Base-by-base conservation (phyloP, 35 echinoderm and acorn worm genomes). In the Acanthaster planci region DNA sequence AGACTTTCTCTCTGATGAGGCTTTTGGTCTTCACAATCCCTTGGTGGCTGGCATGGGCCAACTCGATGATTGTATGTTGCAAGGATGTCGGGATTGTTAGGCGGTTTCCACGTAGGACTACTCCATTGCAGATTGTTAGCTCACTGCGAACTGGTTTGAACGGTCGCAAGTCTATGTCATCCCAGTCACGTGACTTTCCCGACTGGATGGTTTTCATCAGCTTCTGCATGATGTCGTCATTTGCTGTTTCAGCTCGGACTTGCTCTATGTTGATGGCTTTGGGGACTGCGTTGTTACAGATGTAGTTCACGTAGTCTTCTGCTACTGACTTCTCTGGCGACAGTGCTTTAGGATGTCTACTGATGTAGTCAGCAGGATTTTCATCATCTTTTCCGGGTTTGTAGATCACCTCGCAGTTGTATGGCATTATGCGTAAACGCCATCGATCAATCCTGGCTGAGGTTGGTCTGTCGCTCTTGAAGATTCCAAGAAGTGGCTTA, bases 401-500 rank as follows among this genome's bases (percentile, higher is more conserved):
- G 85, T 80, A 87, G 19, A 79, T 22, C 6, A 87, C 17, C 15
- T 50, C 12, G 18, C 37, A 58, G 38, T 79, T 35, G 31, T 87
- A 86, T 52, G 84, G 68, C 84, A 86, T 86, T 5, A 78, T 12
- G 7, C 84, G 19, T 18, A 87, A 54, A 7, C 84, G 54, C 89
- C 89, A 91, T 52, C 77, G 1, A 10, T 91, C 77, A 12, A 91
- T 91, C 76, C 89, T 79, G 0, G 89, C 76, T 6, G 82, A 86
- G 0, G 67, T 54, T 18, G 72, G 76, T 1, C 17, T 79, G 26
- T 80, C 23, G 2, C 82, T 94, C 60, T 86, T 64, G 52, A 90
- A 94, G 29, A 94, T 94, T 36, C 60, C 23, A 0, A 87, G 29
- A 21, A 94, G 51, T 37, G 92, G 83, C 30, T 87, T 90, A 32